Evolutionary conservation across 2,797 vertebrate genomes (phyloP), one percentile per base, ranked within the genome.

Genomic region (Valencia hispanica): DNA sequence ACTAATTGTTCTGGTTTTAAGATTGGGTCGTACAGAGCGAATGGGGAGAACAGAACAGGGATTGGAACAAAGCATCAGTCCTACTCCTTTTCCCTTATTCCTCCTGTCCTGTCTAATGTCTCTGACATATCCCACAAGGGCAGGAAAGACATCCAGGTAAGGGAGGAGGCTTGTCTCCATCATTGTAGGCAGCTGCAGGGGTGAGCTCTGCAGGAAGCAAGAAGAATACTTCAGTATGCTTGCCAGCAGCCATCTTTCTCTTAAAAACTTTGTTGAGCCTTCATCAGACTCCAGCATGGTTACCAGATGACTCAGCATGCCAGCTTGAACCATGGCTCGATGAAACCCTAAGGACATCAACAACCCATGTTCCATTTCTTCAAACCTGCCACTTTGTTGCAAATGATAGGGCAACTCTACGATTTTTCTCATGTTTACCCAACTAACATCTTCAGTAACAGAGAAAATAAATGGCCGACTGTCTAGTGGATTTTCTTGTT

Each of bases 361-460:
- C 59, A 95, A 51, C 22, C 70, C 48, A 1, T 11, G n/a, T 77
- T 88, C 87, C 43, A 92, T 7, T 79, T 92, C 94, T 34, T 91
- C 84, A 79, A 90, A 81, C 73, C 84, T 91, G n/a, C 82, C 79
- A 66, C 94, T 93, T 78, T 91, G 78, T 77, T 80, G 89, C 48
- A 97, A 84, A 82, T 96, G 96, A 91, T 93, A 91, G 0, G 93
- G 93, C 51, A 97, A 74, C 59, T 96, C 95, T 30, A 91, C 30
- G 30, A 95, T 73, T 84, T 94, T 95, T 74, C 94, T 95, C 32
- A 92, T 41, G 78, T 95, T 95, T 18, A 89, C 81, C 12, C 7
- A 70, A 17, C 82, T 68, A 15, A 1, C 27, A 30, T 75, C 72
- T 75, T 75, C 69, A 36, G 74, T 72, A 15, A 71, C 70, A 14